phyloP scores from a whole-genome alignment of 2,797 vertebrate species.

The Natrix natrix region DNA sequence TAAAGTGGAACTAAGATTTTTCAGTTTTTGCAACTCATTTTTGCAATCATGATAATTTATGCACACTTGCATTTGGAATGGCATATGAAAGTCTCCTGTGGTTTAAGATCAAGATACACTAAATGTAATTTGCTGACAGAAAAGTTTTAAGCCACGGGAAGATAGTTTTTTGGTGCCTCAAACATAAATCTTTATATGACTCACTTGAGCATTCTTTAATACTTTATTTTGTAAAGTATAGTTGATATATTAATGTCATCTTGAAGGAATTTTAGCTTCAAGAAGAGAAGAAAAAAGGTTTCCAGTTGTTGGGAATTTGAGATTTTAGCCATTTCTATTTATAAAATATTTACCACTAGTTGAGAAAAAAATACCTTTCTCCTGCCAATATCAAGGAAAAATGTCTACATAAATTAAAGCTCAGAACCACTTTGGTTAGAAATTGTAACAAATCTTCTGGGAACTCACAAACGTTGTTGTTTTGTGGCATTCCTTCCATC shows the following conservation, averaged over 20 bases:
- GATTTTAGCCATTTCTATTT: conserved; percentile 61
- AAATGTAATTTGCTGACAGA: conserved; percentile 1
- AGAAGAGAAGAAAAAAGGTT: conserved; percentile 57
- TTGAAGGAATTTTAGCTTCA: conserved; percentile 42
- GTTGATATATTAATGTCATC: conserved; percentile 33
- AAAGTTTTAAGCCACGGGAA: conserved; percentile 14
- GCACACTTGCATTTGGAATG: not conserved
- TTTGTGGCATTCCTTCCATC: conserved; percentile 58
- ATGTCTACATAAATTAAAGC: conserved; percentile 64
- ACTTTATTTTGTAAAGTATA: conserved; percentile 26
- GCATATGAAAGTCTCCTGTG: not conserved
- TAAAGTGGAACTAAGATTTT: not conserved
- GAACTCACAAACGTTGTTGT: conserved; percentile 48
- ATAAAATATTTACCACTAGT: conserved; percentile 59
- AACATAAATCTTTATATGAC: conserved; percentile 11
- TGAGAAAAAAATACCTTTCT: conserved; percentile 24
- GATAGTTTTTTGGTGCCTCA: conserved; percentile 17
- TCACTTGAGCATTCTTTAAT: conserved; percentile 37
- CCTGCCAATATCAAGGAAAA: conserved; percentile 55
- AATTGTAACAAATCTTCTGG: conserved; percentile 60
- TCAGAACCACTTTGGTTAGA: conserved; percentile 65
- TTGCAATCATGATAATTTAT: not conserved
- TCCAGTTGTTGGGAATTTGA: conserved; percentile 56
- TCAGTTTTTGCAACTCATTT: not conserved
- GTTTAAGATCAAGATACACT: conserved; percentile 19